Evolutionary conservation across 2,113 vertebrate genomes (phyloP).

Genomic region (Prolemur simus): DNA sequence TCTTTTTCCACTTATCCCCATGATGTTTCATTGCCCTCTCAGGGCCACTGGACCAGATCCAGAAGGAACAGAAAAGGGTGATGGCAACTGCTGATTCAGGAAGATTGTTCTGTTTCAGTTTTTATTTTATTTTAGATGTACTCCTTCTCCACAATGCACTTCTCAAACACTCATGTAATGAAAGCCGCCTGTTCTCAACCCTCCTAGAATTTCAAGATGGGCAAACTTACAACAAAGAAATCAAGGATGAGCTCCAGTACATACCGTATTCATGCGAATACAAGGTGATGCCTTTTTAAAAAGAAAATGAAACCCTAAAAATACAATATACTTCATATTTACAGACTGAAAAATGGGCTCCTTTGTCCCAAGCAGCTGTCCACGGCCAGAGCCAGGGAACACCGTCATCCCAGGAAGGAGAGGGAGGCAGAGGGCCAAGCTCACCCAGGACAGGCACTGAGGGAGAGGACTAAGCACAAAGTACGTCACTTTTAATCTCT

Average conservation of each 20-base stretch:
- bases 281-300: not conserved
- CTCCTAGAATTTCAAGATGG: conserved; percentile 53
- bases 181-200: conserved; percentile 49
- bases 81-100: conserved; percentile 72
- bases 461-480: not conserved
- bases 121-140: conserved; percentile 61
- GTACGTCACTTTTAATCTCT: not conserved
- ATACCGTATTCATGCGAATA: not conserved
- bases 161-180: conserved; percentile 46
- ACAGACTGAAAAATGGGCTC: not conserved
- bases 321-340: not conserved
- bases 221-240: conserved; percentile 7
- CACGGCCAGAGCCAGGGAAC: not conserved
- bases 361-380: not conserved
- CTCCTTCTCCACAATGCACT: not conserved
- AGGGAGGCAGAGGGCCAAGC: not conserved
- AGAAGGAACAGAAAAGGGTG: conserved; percentile 50
- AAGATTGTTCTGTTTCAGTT: conserved; percentile 70
- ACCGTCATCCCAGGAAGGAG: not conserved
- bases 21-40: conserved; percentile 41
- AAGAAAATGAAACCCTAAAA: conserved; percentile 15
- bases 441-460: not conserved
- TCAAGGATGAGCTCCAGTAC: not conserved
- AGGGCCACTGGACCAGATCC: conserved; percentile 52
- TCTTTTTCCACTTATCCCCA: conserved; percentile 62